These are phyloP conservation scores for Catostylus mosaicus DNA, from an alignment of 30 jellyfish, hydroid and myxozoan genomes.

Conservation along the genomic window DNA sequence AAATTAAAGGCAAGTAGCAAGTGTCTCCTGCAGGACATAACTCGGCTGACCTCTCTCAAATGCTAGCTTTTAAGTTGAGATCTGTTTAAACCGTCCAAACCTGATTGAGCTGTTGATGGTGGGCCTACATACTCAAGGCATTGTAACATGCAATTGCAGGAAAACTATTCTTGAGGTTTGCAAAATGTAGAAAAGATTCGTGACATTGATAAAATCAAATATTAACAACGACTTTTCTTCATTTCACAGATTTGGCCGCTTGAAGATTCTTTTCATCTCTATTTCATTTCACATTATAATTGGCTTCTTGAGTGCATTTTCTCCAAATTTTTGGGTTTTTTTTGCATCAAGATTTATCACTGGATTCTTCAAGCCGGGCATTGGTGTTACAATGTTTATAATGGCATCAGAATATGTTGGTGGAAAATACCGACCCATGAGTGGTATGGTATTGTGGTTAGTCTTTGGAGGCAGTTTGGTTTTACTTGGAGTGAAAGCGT, in stretches of 20 bases:
- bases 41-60: too few species aligned
- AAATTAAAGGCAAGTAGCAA: too few species aligned
- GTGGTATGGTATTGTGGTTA: conserved; percentile 77
- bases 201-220: too few species aligned
- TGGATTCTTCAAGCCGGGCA: conserved; percentile 89
- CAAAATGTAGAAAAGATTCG: too few species aligned
- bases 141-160: too few species aligned
- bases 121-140: too few species aligned
- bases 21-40: too few species aligned
- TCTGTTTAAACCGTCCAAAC: too few species aligned
- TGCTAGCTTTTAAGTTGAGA: too few species aligned
- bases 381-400: conserved; percentile 69
- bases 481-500: conserved; percentile 78
- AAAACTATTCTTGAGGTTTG: too few species aligned
- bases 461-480: conserved; percentile 59
- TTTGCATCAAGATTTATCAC: conserved; percentile 43
- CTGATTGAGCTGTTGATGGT: too few species aligned
- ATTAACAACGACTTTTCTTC: too few species aligned
- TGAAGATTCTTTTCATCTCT: conserved; percentile 67
- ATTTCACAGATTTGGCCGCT: conserved; percentile 87
- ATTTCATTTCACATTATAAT: conserved; percentile 35
- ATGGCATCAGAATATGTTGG: conserved; percentile 86
- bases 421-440: conserved; percentile 67
- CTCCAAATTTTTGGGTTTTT: conserved; percentile 62
- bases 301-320: conserved; percentile 70